A percentile compares a stretch with the other conserved stretches of the same genome.
phyloP scores from a whole-genome alignment of 2,797 vertebrate species.

The Arrhamphus sclerolepis region DNA sequence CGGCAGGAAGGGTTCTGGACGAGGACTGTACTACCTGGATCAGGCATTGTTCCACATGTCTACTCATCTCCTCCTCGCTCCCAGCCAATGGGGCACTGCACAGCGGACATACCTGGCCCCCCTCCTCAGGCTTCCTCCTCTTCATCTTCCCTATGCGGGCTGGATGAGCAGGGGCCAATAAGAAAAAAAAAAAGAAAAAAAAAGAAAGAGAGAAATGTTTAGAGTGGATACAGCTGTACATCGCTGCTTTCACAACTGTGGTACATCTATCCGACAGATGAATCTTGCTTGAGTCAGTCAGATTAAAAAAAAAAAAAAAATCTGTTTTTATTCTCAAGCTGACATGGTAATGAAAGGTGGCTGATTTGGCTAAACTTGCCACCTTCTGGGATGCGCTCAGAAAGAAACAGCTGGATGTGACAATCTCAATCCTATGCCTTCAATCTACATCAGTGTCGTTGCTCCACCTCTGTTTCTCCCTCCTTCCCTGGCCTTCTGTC shows the following conservation, averaged over 20 bases:
- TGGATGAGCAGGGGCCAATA: slow-evolving; percentile 58
- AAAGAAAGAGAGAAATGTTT: slow-evolving; percentile 7
- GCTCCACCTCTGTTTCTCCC: slow-evolving; percentile 4
- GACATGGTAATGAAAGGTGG: neutral
- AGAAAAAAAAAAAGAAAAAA: neutral
- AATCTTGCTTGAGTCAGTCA: no score
- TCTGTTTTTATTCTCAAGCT: neutral
- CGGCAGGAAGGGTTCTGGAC: slow-evolving; percentile 53
- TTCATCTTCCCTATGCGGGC: slow-evolving; percentile 99
- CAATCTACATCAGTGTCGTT: slow-evolving; percentile 9
- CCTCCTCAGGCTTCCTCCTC: slow-evolving; percentile 99
- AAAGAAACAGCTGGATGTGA: slow-evolving; percentile 18
- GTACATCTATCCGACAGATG: no score
- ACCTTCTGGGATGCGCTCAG: neutral
- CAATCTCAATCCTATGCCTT: slow-evolving; percentile 12
- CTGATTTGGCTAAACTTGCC: slow-evolving; percentile 14
- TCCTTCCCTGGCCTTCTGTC: slow-evolving; percentile 11
- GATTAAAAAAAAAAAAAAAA: no score
- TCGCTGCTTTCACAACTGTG: no score
- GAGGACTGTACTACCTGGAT: slow-evolving; percentile 92
- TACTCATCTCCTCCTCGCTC: slow-evolving; percentile 99
- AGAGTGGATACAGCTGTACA: neutral
- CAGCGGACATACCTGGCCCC: slow-evolving; percentile 99
- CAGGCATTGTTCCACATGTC: slow-evolving; percentile 99
- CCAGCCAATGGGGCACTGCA: slow-evolving; percentile 97